Base-by-base conservation (phyloP, 2,113 vertebrate genomes). In the Columba livia region DNA sequence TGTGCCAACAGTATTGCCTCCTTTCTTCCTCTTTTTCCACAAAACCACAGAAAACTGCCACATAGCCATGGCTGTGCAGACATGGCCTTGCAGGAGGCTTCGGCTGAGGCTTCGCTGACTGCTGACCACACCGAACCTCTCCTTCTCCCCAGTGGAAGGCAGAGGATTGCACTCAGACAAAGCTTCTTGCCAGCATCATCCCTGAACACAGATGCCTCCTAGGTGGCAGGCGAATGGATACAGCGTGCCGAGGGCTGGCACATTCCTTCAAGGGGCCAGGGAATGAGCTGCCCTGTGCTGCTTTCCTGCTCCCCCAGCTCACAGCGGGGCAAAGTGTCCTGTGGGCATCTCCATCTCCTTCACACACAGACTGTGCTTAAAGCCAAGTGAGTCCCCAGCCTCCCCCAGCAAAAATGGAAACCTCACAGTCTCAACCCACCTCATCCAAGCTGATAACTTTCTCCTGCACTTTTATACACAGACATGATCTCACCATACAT, bases 191-290 rank as follows among this genome's bases (percentile, higher is more conserved):
- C 50, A 53, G 32, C 14, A 3, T 36, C 1, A 1, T 36, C 31
- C 32, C 12, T 4, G 4, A 19, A 8, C 3, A 9, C 64, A 69
- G 69, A 34, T 5, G 21, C 21, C 19, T 56, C 53, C 25, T 25
- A 32, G 51, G 21, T 36, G 50, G 36, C 73, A 28, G 2, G 1
- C 2, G 51, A 40, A 31, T 24, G 40, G 56, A 7, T 0, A 18
- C 3, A 16, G 60, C 5, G 21, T 54, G 26, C 56, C 3, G 4
- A 32, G 57, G 25, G 21, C 23, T 51, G 62, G 47, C 36, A 51
- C 51, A 10, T 15, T 23, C 21, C 36, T 34, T 17, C 0, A 6
- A 6, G 0, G 6, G 50, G 51, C 26, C 2, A 2, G n/a, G 28
- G 32, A 15, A 58, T 29, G 34, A 36, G 5, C 25, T 28, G 79